A percentile compares a stretch with the other conserved stretches of the same genome.
These are phyloP conservation scores for Tetragonisca angustula DNA, from an alignment of 2,888 invertebrate genomes.

Conservation along the genomic window DNA sequence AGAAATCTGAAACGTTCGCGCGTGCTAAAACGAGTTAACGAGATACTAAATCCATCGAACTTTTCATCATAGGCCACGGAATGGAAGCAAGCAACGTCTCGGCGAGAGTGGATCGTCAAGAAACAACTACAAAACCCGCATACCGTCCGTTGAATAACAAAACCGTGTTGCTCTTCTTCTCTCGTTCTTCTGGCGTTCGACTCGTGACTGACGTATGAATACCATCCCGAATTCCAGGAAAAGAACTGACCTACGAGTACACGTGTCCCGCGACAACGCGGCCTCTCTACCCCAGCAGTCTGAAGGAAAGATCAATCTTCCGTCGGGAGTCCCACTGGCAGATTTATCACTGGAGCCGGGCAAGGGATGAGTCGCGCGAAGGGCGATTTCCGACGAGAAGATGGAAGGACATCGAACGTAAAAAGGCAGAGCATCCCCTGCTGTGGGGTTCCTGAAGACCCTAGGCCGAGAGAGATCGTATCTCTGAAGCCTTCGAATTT, in stretches of 20 bases:
- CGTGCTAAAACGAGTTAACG: not conserved
- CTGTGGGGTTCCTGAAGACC: slow-evolving; percentile 51
- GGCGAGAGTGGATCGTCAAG: not conserved
- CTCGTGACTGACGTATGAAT: slow-evolving; percentile 20
- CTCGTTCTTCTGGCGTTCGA: not conserved
- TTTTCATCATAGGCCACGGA: not conserved
- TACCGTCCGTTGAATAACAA: slow-evolving; percentile 4
- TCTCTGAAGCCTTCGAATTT: slow-evolving; percentile 66
- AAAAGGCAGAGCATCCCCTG: slow-evolving; percentile 65
- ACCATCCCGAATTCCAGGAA: slow-evolving; percentile 31
- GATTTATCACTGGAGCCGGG: slow-evolving; percentile 73
- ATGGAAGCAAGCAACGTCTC: not conserved
- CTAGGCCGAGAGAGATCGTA: slow-evolving; percentile 25
- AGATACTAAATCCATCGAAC: slow-evolving; percentile 7
- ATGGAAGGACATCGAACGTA: slow-evolving; percentile 46
- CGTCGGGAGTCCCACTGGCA: slow-evolving; percentile 53
- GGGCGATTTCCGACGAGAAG: slow-evolving; percentile 6
- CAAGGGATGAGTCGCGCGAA: slow-evolving; percentile 47
- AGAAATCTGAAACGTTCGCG: not conserved
- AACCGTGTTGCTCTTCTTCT: not conserved
- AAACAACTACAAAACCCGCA: not conserved
- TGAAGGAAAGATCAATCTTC: slow-evolving; percentile 69
- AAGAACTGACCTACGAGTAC: slow-evolving; percentile 63
- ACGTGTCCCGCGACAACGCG: slow-evolving; percentile 48
- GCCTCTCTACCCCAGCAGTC: slow-evolving; percentile 23